Evolutionary conservation across 2,888 invertebrate genomes (phyloP).

Genomic region (Scaptomyza caliginosa): DNA sequence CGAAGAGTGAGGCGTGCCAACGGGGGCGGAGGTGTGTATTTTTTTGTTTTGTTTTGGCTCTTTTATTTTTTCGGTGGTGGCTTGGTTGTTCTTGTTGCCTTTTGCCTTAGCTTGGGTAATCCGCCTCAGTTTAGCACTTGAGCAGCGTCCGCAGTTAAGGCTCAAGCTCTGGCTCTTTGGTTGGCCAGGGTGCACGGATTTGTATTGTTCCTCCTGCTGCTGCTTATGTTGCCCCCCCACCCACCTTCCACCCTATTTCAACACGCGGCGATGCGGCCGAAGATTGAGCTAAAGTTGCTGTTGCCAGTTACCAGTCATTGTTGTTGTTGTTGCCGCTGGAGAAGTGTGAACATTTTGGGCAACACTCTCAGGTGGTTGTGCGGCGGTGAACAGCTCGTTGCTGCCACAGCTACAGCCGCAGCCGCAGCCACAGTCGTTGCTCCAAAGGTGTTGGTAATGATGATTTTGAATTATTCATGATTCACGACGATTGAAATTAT

Average conservation of each 20-base stretch:
- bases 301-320: slow-evolving; percentile 22
- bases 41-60: slow-evolving; percentile 13
- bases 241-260: too few relatives aligned
- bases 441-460: slow-evolving; percentile 78
- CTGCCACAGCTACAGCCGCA: neutral
- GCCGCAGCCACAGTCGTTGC: slow-evolving; percentile 19
- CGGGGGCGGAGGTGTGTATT: slow-evolving; percentile 73
- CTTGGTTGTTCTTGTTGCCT: slow-evolving; percentile 32
- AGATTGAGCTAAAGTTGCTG: slow-evolving; percentile 74
- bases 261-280: slow-evolving; percentile 65
- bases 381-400: slow-evolving; percentile 30
- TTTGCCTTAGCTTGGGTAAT: slow-evolving; percentile 69
- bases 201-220: slow-evolving; percentile 28
- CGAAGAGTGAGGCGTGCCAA: slow-evolving; percentile 60
- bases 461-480: slow-evolving; percentile 79
- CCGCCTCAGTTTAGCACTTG: slow-evolving; percentile 80
- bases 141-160: slow-evolving; percentile 64
- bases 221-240: slow-evolving; percentile 38
- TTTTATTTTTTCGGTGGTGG: slow-evolving; percentile 37
- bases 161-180: slow-evolving; percentile 8
- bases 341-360: slow-evolving; percentile 78
- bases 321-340: slow-evolving; percentile 59
- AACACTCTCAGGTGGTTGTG: slow-evolving; percentile 72
- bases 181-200: slow-evolving; percentile 50
- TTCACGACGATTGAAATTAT: slow-evolving; percentile 79